Evolutionary conservation across 2,888 invertebrate species (phyloP).

Genomic region (Ophion ventricosus): DNA sequence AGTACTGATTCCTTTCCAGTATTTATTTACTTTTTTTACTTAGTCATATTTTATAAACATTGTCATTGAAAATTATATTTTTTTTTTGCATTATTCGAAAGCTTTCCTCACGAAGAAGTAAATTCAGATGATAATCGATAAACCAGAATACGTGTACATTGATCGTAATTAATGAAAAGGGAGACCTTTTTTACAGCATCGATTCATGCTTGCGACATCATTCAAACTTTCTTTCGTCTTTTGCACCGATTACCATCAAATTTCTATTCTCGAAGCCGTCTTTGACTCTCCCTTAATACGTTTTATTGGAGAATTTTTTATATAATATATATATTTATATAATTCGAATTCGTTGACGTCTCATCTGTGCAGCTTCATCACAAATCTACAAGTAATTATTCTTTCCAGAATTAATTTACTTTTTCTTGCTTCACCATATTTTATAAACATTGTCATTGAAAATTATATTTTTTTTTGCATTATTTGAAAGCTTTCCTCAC

Average conservation of each 20-base stretch:
- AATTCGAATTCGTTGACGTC: too few relatives aligned
- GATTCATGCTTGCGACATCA: neutral
- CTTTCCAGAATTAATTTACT: too few relatives aligned
- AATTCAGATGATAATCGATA: neutral
- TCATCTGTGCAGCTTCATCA: too few relatives aligned
- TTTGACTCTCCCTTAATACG: neutral
- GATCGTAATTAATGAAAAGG: neutral
- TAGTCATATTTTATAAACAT: neutral
- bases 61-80: neutral
- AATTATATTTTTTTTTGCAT: neutral
- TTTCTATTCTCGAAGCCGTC: conserved; percentile 20
- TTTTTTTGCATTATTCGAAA: neutral
- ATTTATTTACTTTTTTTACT: too few relatives aligned
- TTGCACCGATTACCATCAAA: conserved; percentile 4
- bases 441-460: neutral
- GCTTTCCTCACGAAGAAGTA: neutral
- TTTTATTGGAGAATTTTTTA: neutral
- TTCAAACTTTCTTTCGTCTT: conserved; percentile 33
- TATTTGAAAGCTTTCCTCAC: neutral
- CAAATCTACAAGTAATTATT: neutral
- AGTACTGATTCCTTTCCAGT: neutral
- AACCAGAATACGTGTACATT: neutral
- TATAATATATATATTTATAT: too few relatives aligned
- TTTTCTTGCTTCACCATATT: too few relatives aligned
- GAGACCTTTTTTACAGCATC: neutral